phyloP scores from a whole-genome alignment of 2,113 vertebrate genomes.

The Chloropsis cyanopogon region DNA sequence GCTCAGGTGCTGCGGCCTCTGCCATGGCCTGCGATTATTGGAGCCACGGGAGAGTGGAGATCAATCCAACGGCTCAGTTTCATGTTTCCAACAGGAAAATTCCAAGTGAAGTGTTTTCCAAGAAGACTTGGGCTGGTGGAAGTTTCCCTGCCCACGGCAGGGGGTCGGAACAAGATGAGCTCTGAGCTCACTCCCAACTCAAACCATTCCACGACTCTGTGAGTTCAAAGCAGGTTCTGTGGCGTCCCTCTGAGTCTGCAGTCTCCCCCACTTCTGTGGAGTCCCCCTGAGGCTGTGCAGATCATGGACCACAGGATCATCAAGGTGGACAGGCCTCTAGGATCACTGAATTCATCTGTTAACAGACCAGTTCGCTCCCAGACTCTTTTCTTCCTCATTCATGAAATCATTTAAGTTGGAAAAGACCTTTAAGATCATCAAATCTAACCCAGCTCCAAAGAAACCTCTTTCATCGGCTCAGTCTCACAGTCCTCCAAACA shows the following conservation, averaged over 20 bases:
- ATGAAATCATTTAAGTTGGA: background rate
- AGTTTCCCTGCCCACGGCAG: background rate
- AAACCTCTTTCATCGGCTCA: accelerated
- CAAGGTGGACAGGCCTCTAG: background rate
- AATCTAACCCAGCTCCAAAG: background rate
- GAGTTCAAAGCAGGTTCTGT: background rate
- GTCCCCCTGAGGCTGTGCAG: background rate
- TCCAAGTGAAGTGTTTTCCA: background rate
- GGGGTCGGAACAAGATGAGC: background rate
- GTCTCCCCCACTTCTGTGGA: background rate
- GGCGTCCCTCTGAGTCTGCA: background rate
- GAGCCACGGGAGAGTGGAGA: background rate
- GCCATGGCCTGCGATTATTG: background rate
- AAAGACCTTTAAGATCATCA: background rate
- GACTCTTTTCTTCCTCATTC: background rate
- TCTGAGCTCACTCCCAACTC: background rate
- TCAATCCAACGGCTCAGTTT: background rate
- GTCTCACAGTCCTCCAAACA: no score
- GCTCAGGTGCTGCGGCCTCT: background rate
- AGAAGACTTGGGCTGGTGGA: background rate
- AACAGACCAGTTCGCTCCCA: no score
- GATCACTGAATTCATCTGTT: background rate
- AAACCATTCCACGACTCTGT: accelerated
- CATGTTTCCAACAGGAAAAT: accelerated
- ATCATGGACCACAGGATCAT: background rate